phyloP scores from a whole-genome alignment of 2,797 vertebrate species.

The Eulemur coronatus region DNA sequence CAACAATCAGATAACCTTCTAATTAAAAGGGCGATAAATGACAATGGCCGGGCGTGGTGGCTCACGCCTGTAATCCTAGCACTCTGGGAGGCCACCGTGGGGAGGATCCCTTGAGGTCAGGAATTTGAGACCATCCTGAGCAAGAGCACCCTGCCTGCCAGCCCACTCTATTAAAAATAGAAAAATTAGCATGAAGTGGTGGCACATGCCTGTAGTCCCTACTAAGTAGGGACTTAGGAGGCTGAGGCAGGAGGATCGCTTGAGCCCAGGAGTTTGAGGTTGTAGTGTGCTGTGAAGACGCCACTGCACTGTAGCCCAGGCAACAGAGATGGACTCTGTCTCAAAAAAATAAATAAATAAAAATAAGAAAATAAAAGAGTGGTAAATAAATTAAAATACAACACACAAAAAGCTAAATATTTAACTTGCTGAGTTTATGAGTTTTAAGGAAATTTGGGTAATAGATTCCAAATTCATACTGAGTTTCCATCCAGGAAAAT shows the following conservation, averaged over 20 bases:
- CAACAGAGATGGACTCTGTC: background rate
- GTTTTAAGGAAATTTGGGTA: background rate
- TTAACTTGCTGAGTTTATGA: background rate
- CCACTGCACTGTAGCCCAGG: background rate
- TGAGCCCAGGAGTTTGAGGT: background rate
- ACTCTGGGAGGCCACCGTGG: background rate
- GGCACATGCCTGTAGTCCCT: background rate
- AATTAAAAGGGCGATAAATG: background rate
- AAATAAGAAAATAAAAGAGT: background rate
- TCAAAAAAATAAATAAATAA: background rate
- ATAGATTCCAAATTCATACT: background rate
- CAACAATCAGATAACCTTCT: background rate
- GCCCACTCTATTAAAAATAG: background rate
- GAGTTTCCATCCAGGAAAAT: background rate
- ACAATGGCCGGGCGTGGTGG: background rate
- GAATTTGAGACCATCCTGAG: background rate
- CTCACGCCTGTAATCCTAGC: background rate
- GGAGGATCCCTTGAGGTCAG: background rate
- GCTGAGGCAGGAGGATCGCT: no score
- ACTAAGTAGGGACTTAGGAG: background rate
- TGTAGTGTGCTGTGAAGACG: background rate
- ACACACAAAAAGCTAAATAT: background rate
- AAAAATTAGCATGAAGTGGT: background rate
- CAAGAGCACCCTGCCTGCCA: background rate
- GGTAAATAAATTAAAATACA: background rate